These are phyloP conservation scores for Anthophora plumipes DNA, from an alignment of 2,888 invertebrate genomes.

Conservation along the genomic window DNA sequence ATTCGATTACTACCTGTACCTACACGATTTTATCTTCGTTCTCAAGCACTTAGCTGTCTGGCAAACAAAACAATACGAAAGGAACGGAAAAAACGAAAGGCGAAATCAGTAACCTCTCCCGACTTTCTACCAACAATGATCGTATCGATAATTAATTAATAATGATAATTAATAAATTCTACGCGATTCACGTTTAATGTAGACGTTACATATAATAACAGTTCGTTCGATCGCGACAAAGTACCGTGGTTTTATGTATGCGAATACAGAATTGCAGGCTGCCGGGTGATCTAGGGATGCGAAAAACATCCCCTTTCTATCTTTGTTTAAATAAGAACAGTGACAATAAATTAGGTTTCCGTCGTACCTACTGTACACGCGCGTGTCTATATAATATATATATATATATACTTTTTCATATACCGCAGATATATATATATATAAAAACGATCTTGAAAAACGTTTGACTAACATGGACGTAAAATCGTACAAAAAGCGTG, in stretches of 20 bases:
- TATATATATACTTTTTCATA: conserved; percentile 22
- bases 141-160: conserved; percentile 11
- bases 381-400: conserved; percentile 42
- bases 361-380: conserved; percentile 64
- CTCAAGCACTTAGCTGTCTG: not conserved
- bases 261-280: conserved; percentile 51
- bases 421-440: conserved; percentile 55
- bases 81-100: conserved; percentile 24
- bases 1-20: not conserved
- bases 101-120: conserved; percentile 15
- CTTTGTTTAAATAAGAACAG: conserved; percentile 67
- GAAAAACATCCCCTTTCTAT: conserved; percentile 14
- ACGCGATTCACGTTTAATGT: conserved; percentile 25
- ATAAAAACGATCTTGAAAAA: conserved; percentile 73
- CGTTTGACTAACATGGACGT: conserved; percentile 80
- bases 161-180: conserved; percentile 47
- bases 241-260: conserved; percentile 18
- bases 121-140: conserved; percentile 4
- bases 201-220: conserved; percentile 47
- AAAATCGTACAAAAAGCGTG: conserved; percentile 79
- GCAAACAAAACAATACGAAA: conserved; percentile 5
- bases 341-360: conserved; percentile 69
- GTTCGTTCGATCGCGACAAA: conserved; percentile 54
- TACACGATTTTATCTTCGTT: not conserved
- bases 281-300: conserved; percentile 16